Conservation (phyloP, 2,113 vertebrate genomes). For the Halichoerus grypus region DNA sequence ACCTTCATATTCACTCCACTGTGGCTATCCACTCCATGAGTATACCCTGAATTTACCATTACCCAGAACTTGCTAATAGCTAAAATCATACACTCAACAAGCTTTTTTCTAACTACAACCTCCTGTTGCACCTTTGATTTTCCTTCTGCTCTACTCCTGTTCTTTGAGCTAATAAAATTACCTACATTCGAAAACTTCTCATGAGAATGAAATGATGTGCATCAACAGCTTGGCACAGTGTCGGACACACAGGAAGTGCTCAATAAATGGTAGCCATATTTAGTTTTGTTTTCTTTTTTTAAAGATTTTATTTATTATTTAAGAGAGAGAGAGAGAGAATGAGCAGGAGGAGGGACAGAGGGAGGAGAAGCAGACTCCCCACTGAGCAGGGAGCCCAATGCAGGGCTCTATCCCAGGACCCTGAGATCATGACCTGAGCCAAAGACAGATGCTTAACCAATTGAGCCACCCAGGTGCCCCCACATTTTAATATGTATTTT, state of each 20-base stretch:
- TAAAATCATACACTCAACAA: slow-evolving; percentile 47
- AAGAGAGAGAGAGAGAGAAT: neutral
- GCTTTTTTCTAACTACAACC: neutral
- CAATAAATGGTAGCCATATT: neutral
- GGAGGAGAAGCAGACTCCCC: neutral
- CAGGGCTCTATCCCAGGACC: neutral
- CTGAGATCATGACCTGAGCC: neutral
- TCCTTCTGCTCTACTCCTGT: neutral
- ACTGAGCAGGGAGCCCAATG: neutral
- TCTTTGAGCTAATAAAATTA: neutral
- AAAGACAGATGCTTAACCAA: neutral
- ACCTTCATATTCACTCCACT: neutral
- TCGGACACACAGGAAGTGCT: neutral
- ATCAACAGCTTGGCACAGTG: neutral
- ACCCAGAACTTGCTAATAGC: neutral
- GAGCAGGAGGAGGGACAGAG: neutral
- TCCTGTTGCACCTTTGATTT: neutral
- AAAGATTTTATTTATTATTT: neutral
- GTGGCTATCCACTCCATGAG: neutral
- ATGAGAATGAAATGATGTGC: slow-evolving; percentile 1
- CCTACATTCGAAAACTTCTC: neutral
- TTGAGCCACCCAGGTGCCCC: neutral
- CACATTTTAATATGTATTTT: neutral
- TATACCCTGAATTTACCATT: neutral
- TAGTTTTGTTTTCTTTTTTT: neutral